phyloP scores from a whole-genome alignment of 2,888 invertebrate genomes.

The Drosophila anceps region DNA sequence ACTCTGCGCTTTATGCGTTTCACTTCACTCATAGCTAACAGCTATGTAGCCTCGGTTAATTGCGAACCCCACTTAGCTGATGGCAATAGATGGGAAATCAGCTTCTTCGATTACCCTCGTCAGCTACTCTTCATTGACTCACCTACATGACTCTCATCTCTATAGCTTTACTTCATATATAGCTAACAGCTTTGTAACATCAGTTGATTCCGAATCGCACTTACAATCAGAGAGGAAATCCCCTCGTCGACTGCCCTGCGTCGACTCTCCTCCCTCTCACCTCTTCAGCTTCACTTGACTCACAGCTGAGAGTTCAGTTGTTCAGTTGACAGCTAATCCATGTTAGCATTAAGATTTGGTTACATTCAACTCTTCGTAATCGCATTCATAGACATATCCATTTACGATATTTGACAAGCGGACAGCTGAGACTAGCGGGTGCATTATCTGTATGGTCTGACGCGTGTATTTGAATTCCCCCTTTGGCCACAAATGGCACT shows the following conservation, averaged over 20 bases:
- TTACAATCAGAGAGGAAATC: not conserved
- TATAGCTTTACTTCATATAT: not conserved
- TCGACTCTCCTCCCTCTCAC: not conserved
- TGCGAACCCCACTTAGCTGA: too few relatives aligned
- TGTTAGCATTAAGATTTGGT: slow-evolving; percentile 6
- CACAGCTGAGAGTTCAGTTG: not conserved
- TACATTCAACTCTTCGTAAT: slow-evolving; percentile 3
- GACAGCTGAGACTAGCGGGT: not conserved
- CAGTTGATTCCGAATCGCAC: not conserved
- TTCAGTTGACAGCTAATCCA: not conserved
- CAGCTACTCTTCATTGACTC: too few relatives aligned
- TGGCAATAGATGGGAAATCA: not conserved
- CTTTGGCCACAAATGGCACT: not conserved
- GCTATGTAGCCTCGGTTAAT: not conserved
- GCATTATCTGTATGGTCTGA: slow-evolving; percentile 10
- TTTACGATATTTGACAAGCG: slow-evolving; percentile 1
- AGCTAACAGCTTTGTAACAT: not conserved
- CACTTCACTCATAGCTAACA: not conserved
- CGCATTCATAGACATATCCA: slow-evolving; percentile 3
- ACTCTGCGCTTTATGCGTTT: not conserved
- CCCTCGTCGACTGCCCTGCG: too few relatives aligned
- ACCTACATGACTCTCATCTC: not conserved
- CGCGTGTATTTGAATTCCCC: not conserved
- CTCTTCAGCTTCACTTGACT: not conserved
- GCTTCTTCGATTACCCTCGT: too few relatives aligned